Conservation (phyloP, 2,797 vertebrate species). For the Siniperca undulata region DNA sequence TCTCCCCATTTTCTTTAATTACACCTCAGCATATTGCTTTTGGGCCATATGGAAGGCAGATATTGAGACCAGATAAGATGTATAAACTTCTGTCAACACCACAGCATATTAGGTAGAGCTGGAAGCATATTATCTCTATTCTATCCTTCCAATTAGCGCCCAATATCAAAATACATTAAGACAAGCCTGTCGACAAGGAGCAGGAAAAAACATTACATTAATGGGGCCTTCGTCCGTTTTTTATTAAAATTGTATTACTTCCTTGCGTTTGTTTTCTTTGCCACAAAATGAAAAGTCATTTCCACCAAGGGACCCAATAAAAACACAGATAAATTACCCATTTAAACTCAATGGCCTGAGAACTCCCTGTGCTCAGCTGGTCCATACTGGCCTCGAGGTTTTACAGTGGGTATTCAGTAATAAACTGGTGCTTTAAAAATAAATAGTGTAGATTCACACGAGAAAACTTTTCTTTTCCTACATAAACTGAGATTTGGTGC, state of each 20-base stretch:
- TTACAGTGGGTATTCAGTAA: conserved; percentile 47
- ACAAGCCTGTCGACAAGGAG: conserved; percentile 68
- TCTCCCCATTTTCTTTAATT: conserved; percentile 90
- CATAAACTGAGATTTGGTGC: conserved; percentile 31
- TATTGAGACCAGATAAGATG: conserved; percentile 89
- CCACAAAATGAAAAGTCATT: conserved; percentile 75
- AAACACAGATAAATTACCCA: conserved; percentile 67
- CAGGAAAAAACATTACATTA: conserved; percentile 68
- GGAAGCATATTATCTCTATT: conserved; percentile 83
- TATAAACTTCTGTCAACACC: conserved; percentile 89
- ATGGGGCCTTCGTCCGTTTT: conserved; percentile 59
- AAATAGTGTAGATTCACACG: conserved; percentile 51
- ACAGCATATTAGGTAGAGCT: conserved; percentile 84
- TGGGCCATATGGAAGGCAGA: conserved; percentile 84
- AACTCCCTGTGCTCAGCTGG: conserved; percentile 54
- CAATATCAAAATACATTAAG: conserved; percentile 85
- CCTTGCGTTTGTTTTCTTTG: conserved; percentile 73
- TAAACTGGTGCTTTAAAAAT: conserved; percentile 59
- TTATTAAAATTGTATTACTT: conserved; percentile 79
- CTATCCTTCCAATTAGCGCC: conserved; percentile 83
- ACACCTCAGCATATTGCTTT: conserved; percentile 86
- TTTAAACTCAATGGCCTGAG: conserved; percentile 60
- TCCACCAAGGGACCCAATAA: conserved; percentile 69
- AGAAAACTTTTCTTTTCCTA: conserved; percentile 42
- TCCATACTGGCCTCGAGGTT: conserved; percentile 48